Base-by-base conservation (phyloP, 1,140 invertebrate genomes). In the Oncopodura yosiiana region DNA sequence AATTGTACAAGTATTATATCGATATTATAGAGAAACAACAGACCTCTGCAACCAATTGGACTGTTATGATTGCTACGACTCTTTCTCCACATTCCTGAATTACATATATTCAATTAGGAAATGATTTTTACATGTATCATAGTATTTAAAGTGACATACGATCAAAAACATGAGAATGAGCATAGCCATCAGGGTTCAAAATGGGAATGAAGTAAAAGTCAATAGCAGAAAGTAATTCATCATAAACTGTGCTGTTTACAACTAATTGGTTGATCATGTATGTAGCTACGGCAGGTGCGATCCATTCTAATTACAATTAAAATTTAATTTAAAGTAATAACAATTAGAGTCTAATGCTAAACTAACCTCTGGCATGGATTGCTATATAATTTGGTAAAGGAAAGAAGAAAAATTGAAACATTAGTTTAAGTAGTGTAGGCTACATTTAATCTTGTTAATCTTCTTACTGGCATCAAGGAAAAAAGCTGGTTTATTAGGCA, bases 221-320 rank as follows among this genome's bases (percentile, higher is more conserved):
- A 51, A 62, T 56, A 34, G 21, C 26, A 16, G 37, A 57, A 11
- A 76, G 50, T 4, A 72, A 30, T 14, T 66, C 46, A 6, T 61
- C 50, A 19, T 58, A 49, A 23, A 52, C 11, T 43, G 52, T 42
- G 53, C 58, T 8, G 56, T 66, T 64, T 36, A 68, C 62, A 3
- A 69, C 61, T 18, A 74, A 55, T 49, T 71, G 64, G 49, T 71
- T 64, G 14, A 81, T 74, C 9, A 82, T 72, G 60, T 78, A 82
- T 18, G 78, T 74, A 9, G 78, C 77, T 1, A 74, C 68, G 0
- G 86, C 84, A 6, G 84, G 82, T 0, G 84, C 78, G 34, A 90
- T 85, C 86, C 87, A 90, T 73, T 90, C 78, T n/a, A n/a, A n/a
- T n/a, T n/a, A n/a, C n/a, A n/a, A n/a, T n/a, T 45, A n/a, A n/a